Percentiles rank a stretch among this genome's conserved stretches.
Evolutionary conservation across 2,888 invertebrate genomes (phyloP).

Genomic region (Chrysotoxum bicinctum): DNA sequence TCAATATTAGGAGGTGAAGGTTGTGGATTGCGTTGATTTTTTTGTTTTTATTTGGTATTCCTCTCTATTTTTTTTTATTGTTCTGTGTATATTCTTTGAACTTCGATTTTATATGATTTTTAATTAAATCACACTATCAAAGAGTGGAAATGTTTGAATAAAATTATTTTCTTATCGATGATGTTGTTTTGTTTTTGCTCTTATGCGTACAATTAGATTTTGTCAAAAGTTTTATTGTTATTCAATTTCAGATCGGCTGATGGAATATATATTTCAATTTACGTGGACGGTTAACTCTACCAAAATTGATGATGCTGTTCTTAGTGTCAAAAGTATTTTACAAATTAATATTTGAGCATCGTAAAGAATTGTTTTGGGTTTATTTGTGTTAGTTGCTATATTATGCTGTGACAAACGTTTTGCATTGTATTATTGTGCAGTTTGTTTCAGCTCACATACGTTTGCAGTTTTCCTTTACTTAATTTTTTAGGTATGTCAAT

Average conservation of each 20-base stretch:
- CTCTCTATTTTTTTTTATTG: not conserved
- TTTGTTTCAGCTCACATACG: too few relatives aligned
- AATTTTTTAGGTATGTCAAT: too few relatives aligned
- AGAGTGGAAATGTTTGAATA: not conserved
- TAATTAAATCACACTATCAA: not conserved
- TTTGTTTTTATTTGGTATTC: not conserved
- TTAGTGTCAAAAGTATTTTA: too few relatives aligned
- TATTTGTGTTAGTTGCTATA: not conserved
- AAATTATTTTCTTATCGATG: not conserved
- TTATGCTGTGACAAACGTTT: too few relatives aligned
- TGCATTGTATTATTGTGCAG: too few relatives aligned
- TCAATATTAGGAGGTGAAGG: not conserved
- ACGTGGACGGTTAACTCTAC: not conserved
- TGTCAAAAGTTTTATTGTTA: too few relatives aligned
- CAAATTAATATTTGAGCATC: too few relatives aligned
- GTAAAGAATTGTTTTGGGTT: not conserved
- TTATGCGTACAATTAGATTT: too few relatives aligned
- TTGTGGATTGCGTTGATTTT: not conserved
- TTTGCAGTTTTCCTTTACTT: too few relatives aligned
- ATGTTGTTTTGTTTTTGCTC: not conserved
- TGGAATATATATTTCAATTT: not conserved
- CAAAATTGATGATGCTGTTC: not conserved
- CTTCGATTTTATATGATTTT: slow-evolving; percentile 3
- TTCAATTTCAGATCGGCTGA: too few relatives aligned
- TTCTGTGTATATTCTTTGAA: slow-evolving; percentile 18